phyloP scores from a whole-genome alignment of 1,140 invertebrate genomes.

The Cydia pomonella region DNA sequence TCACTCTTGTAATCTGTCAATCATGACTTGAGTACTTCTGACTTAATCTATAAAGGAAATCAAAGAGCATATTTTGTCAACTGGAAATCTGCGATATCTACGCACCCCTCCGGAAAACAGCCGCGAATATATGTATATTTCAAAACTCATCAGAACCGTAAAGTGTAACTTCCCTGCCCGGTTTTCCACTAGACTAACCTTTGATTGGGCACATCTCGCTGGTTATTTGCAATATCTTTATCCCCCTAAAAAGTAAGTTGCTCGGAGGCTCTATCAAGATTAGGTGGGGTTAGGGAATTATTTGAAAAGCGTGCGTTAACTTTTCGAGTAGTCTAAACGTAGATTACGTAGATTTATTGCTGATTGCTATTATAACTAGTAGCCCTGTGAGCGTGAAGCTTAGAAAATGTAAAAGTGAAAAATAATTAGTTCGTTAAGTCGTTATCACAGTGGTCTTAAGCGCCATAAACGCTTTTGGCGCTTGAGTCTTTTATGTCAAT shows the following conservation, averaged over 20 bases:
- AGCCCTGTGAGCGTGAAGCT: too few relatives aligned
- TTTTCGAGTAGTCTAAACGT: background rate
- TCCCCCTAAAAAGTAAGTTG: constrained; percentile 31
- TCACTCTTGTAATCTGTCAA: too few relatives aligned
- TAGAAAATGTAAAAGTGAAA: too few relatives aligned
- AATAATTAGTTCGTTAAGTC: too few relatives aligned
- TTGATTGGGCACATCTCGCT: constrained; percentile 27
- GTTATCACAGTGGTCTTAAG: too few relatives aligned
- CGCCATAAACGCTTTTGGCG: too few relatives aligned
- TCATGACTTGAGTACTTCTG: too few relatives aligned
- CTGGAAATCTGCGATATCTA: too few relatives aligned
- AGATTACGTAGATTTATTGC: background rate
- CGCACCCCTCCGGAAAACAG: too few relatives aligned
- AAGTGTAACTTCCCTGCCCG: constrained; percentile 11
- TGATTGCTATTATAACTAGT: background rate
- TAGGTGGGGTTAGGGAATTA: constrained; percentile 13
- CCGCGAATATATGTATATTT: background rate
- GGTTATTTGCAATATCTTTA: constrained; percentile 31
- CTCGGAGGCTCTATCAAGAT: constrained; percentile 24
- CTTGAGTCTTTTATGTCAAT: too few relatives aligned
- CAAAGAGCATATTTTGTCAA: too few relatives aligned
- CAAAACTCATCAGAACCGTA: constrained; percentile 19
- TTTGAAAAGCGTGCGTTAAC: constrained; percentile 6
- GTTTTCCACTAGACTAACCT: constrained; percentile 29
- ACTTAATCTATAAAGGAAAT: too few relatives aligned